Base-by-base conservation (phyloP, 2,113 vertebrate genomes). In the Ascaphus truei region DNA sequence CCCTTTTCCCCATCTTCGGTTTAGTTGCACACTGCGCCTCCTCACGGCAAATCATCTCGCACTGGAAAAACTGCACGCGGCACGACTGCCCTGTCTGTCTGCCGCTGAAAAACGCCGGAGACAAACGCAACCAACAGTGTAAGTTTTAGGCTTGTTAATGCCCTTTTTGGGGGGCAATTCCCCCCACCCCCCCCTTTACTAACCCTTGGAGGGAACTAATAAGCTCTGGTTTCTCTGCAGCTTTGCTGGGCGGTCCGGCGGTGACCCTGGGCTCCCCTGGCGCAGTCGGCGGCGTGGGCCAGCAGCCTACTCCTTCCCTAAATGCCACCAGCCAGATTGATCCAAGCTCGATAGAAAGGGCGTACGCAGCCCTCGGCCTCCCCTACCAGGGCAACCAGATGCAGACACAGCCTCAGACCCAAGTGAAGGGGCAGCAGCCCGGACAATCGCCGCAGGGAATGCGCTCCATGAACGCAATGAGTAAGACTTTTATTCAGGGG, bases 1-100 rank as follows among this genome's bases (percentile, higher is more conserved):
- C 43, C 41, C 56, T 27, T 75, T 18, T 51, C 15, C 11, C 47
- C 12, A 10, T 64, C 48, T 77, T 74, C 58, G 51, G 62, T 72
- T 51, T 75, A 99, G 97, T 99, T 88, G 96, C 96, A 53, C 97
- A 99, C 78, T 99, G 97, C 50, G 97, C 97, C 6, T 99, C 97
- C 78, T 99, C 97, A 78, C 90, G 97, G 87, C 97, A 99, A 92
- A 99, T 99, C 86, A 99, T 99, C 88, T 99, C 97, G 7, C 97
- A 99, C 85, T 99, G 97, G 97, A 98, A 99, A 88, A 99, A 98
- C 58, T 99, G 97, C 86, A 99, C 97, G 0, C 86, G 96, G 58
- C 97, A 98, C 5, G 97, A 99, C 81, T 99, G 96, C 89, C 96
- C 96, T 67, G 96, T 99, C 4, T 99, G 96, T 81, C 89, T 98